Conservation (phyloP, 2,113 vertebrate species). For the Vicugna pacos region DNA sequence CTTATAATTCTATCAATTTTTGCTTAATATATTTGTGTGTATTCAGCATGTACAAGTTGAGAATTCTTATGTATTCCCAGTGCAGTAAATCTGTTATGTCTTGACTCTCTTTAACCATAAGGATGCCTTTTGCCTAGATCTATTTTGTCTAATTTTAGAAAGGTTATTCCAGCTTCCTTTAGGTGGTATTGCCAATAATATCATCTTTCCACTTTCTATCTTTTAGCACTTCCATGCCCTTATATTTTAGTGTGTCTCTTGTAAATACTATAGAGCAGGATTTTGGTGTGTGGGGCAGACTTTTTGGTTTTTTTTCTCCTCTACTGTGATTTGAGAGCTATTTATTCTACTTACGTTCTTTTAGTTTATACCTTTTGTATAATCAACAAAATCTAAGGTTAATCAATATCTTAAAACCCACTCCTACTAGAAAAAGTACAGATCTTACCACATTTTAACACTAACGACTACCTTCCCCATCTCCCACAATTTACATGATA, state of each 20-base stretch:
- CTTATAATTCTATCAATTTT: background rate
- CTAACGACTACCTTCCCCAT: background rate
- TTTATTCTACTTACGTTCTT: background rate
- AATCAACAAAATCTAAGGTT: constrained; percentile 5
- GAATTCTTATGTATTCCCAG: background rate
- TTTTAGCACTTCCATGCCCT: background rate
- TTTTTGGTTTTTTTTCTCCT: background rate
- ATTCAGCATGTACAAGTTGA: background rate
- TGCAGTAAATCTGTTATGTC: background rate
- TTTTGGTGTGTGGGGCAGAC: background rate
- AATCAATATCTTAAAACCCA: background rate
- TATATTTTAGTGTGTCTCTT: background rate
- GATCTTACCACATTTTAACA: background rate
- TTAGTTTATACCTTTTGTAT: background rate
- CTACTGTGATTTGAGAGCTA: background rate
- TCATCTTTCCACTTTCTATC: background rate
- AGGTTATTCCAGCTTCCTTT: background rate
- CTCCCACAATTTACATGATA: background rate
- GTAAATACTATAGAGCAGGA: background rate
- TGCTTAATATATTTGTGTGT: background rate
- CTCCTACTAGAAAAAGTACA: background rate
- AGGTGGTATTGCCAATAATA: background rate
- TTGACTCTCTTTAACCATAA: background rate
- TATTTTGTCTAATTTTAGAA: constrained; percentile 19
- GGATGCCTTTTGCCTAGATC: background rate